Base-by-base conservation (phyloP, 2,888 invertebrate genomes). In the Melanophora roralis region DNA sequence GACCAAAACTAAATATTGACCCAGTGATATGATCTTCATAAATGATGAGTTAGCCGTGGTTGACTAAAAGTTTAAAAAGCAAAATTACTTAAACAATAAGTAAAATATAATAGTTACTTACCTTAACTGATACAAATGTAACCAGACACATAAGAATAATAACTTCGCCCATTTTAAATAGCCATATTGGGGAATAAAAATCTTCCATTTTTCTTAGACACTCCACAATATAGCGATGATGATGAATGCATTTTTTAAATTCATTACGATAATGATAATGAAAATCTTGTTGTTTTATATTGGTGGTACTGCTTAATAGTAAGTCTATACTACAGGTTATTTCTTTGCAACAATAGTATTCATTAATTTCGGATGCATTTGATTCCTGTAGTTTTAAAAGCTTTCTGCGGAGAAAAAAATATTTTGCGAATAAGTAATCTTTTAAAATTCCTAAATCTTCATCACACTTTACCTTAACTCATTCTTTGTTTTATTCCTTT, bases 81-180 rank as follows among this genome's bases (percentile, higher is more conserved):
- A 45, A 9, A 9, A 19, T 11, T 14, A 45, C 11, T 21, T 43
- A 19, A 5, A 40, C 3, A 40, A 14, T 40, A n/a, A 40, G 6
- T 40, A 0, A 14, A n/a, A n/a, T 36, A 11, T 36, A 1, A 6
- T 36, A 2, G 36, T 19, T 9, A 73, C 72, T 12, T 79, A 87
- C 89, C 78, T 88, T 88, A 0, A 87, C 87, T 6, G 85, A 85
- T 1, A 86, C 86, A 74, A 89, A 89, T 6, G 88, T 85, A 36
- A 88, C 84, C 43, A 89, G 83, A 59, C 89, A 90, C 73, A 87
- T 83, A 2, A 89, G 83, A 12, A 88, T 83, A 0, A 86, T 87
- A 0, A 87, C 85, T 64, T 88, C 85, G 1, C 86, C 83, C 11
- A 86, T 85, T 83, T 89, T 90, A 0, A 88, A 81, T 23, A 90